Base-by-base conservation (phyloP, 2,113 vertebrate genomes). In the Oncorhynchus nerka region DNA sequence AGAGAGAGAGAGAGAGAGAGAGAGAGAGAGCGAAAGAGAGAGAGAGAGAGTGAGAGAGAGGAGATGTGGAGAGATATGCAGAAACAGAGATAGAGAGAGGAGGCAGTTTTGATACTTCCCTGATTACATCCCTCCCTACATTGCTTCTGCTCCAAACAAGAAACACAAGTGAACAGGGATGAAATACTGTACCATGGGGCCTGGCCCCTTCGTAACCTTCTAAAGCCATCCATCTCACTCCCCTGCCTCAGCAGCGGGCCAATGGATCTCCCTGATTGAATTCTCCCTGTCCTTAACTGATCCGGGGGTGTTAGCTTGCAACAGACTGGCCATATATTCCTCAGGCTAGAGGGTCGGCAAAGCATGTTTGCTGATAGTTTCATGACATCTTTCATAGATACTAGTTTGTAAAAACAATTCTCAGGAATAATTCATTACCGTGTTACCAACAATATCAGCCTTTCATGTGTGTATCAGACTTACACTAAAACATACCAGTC, bases 211-310 rank as follows among this genome's bases (percentile, higher is more conserved):
- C 28, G 20, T 74, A 76, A 84, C 84, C 87, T 34, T 74, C 79
- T 70, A 68, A 6, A 32, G 75, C 81, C 78, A 89, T 90, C 89
- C 48, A 90, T 90, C 87, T 90, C 86, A 86, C 84, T 89, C 87
- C 74, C 59, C 16, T 80, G 75, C 78, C 74, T 45, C 76, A 0
- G 51, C 61, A 34, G 70, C 0, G 77, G 75, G 75, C 77, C 75
- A 76, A 69, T 87, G 86, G 87, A 84, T 88, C 83, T 84, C 77
- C 59, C 68, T 83, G 87, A 91, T 87, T 89, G 80, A 89, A 87
- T 84, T 79, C 78, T 39, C 73, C 80, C 79, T 49, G 67, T 61
- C 81, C 78, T 76, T 61, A 78, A 78, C 84, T 78, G 79, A 84
- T 79, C 69, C 5, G 34, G 67, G 61, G 75, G 57, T 76, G 74